Evolutionary conservation across 2,888 invertebrate species (phyloP), one percentile per base, ranked within the genome.

Genomic region (Heliothis peltigera): DNA sequence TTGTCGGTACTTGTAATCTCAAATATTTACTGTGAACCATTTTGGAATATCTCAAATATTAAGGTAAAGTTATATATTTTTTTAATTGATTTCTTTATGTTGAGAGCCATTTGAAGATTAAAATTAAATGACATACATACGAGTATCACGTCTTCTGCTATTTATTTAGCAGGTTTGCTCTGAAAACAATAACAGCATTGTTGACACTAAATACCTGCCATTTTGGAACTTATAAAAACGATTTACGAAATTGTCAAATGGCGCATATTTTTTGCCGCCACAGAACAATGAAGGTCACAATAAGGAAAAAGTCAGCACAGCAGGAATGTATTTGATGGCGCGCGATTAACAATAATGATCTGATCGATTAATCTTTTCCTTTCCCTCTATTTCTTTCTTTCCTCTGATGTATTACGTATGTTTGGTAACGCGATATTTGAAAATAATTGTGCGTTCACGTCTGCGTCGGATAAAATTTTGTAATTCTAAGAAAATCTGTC

Each of bases 321-420:
- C 22, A 70, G 67, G 62, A 64, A 75, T 79, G 75, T 80, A 68
- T 81, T 81, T 75, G 82, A 77, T 81, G 66, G 77, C 64, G 57
- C 42, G 54, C 72, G 77, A 81, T 80, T 81, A 79, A 67, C 72
- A 66, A 71, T 77, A 81, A 80, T 70, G 77, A 79, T 69, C 56
- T 54, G 70, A 81, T 81, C 80, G 80, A 80, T 81, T 81, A 77
- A 79, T 81, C 77, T 77, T 66, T 60, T 59, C 55, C 42, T 61
- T 57, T 61, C 46, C 39, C 55, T 64, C 65, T 65, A 64, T 79
- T 79, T 75, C 43, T 49, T 59, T 57, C 19, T 48, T 18, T 32
- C 32, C 32, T 63, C 56, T 67, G 61, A 76, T 79, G 71, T 74
- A 67, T 71, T 71, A 64, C 60, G 70, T 79, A 71, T 77, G 74